phyloP scores from a whole-genome alignment of 2,888 invertebrate genomes.

The Megamerina dolium region DNA sequence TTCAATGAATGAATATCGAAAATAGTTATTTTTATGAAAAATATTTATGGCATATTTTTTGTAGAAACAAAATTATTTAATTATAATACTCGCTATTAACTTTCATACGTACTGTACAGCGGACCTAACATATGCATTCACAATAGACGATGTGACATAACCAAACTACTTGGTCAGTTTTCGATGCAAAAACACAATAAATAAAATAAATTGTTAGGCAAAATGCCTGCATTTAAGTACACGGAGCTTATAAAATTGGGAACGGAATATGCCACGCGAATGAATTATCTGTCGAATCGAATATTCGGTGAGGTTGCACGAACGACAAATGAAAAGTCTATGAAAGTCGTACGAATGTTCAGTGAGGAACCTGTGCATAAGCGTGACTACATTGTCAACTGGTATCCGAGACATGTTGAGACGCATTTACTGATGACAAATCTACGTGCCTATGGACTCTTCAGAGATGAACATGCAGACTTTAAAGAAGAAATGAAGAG shows the following conservation, averaged over 20 bases:
- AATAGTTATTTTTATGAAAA: too few relatives aligned
- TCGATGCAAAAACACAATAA: too few relatives aligned
- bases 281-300: constrained; percentile 78
- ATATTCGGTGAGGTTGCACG: constrained; percentile 85
- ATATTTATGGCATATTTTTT: too few relatives aligned
- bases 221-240: constrained; percentile 60
- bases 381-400: constrained; percentile 66
- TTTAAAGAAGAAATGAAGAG: constrained; percentile 82
- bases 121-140: too few relatives aligned
- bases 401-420: constrained; percentile 82
- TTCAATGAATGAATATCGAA: too few relatives aligned
- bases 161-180: too few relatives aligned
- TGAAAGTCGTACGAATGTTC: constrained; percentile 72
- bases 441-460: constrained; percentile 71
- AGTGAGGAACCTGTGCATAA: constrained; percentile 69
- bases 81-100: too few relatives aligned
- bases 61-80: too few relatives aligned
- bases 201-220: too few relatives aligned
- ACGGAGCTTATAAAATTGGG: constrained; percentile 61
- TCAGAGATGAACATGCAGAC: constrained; percentile 82
- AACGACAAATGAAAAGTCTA: constrained; percentile 66
- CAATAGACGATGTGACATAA: too few relatives aligned
- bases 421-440: constrained; percentile 65
- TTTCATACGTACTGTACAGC: too few relatives aligned
- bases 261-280: constrained; percentile 76